A percentile compares a stretch with the other conserved stretches of the same genome.
These are phyloP conservation scores for Philereme transversata DNA, from an alignment of 2,888 invertebrate genomes.

Conservation along the genomic window DNA sequence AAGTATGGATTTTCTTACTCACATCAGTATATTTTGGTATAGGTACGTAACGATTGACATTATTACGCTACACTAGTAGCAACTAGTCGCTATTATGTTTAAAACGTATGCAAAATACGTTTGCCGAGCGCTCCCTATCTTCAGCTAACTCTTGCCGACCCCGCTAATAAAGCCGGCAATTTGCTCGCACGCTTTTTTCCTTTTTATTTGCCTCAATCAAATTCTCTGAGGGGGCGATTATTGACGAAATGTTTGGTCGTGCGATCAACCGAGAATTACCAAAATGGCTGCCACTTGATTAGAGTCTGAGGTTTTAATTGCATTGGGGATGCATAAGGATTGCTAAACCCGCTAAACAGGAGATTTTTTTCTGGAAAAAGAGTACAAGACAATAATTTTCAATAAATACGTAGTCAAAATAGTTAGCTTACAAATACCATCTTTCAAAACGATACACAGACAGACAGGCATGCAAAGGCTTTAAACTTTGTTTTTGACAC, in stretches of 20 bases:
- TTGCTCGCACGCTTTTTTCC: conserved; percentile 47
- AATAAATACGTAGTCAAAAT: no score
- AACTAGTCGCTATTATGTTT: no score
- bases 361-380: no score
- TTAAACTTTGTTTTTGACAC: no score
- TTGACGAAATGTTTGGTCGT: conserved; percentile 53
- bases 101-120: conserved; percentile 13
- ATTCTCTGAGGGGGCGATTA: conserved; percentile 52
- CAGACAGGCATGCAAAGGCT: no score
- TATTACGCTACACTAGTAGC: no score
- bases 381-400: no score
- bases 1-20: no score
- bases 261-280: conserved; percentile 55
- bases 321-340: conserved; percentile 29
- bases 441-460: no score
- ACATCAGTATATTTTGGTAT: no score
- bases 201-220: conserved; percentile 63
- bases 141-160: conserved; percentile 42
- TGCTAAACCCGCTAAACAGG: neutral
- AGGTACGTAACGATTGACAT: no score
- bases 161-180: conserved; percentile 62
- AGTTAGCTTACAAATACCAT: no score
- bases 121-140: conserved; percentile 18
- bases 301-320: conserved; percentile 50
- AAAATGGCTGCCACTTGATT: conserved; percentile 59